Evolutionary conservation across 2,797 vertebrate species (phyloP), one percentile per base, ranked within the genome.

Genomic region (Lacerta viridis): DNA sequence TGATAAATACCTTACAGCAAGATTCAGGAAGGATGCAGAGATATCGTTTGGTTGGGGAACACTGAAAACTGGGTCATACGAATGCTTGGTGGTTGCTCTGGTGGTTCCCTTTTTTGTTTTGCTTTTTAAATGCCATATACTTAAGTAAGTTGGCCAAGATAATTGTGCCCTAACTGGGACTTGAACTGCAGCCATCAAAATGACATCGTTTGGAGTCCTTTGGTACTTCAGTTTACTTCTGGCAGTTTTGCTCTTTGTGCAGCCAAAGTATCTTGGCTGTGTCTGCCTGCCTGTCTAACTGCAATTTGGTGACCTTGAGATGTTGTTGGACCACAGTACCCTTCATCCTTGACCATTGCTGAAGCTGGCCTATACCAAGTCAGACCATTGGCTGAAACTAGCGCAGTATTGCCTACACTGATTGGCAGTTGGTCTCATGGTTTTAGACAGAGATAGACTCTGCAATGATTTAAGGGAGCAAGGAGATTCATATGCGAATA

Each of bases 1-100:
- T 50, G 33, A 87, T 15, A 74, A 81, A 85, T 88, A 27, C 18
- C 66, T 88, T 39, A 9, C 77, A 15, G 20, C 68, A 75, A 81
- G 92, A 85, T 88, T 69, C 69, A 72, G 50, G 13, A 55, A 55
- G 50, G 50, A 15, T 55, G 50, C 50, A 4, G 50, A 55, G 50
- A 55, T 55, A 55, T 55, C 17, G 5, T 86, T 68, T 1, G 23
- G 79, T 72, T n/a, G 41, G 11, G 41, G 5, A 78, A 18, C 39
- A 17, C 46, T 86, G 33, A 2, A 55, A 43, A 79, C 33, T 36
- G 27, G 7, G n/a, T 18, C 7, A 50, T 79, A 69, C 17, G 5
- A 78, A 23, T 64, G 20, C n/a, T 86, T 66, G 18, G 11, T 80
- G 4, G 25, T 72, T 77, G 61, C 7, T 7, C 61, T 76, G 61